Base-by-base conservation (phyloP, 1,140 invertebrate genomes). In the Forficula auricularia region DNA sequence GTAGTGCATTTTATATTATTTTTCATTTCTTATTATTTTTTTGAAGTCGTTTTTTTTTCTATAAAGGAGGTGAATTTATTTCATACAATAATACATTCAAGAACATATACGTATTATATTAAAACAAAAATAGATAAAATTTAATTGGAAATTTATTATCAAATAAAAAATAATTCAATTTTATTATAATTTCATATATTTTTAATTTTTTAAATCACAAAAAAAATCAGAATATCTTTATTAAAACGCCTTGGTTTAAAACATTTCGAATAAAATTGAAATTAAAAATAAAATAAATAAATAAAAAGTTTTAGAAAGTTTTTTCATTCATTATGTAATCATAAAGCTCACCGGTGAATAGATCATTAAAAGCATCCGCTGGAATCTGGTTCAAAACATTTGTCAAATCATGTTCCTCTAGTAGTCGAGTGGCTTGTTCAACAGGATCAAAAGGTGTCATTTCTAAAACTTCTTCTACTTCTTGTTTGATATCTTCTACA, bases 321-420 rank as follows among this genome's bases (percentile, higher is more conserved):
- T n/a, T n/a, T n/a, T n/a, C n/a, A n/a, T n/a, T n/a, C n/a, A n/a
- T n/a, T n/a, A n/a, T n/a, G n/a, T n/a, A n/a, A 9, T 6, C n/a
- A 37, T 60, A 54, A 34, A 48, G 46, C 49, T 63, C 68, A 79
- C 76, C 74, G 52, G 72, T 74, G 61, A 91, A 89, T 43, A 91
- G 72, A 57, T 91, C 86, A 57, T 79, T 85, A 59, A 94, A 89
- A 53, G 86, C 85, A 66, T 90, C 85, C 49, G 85, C 79, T 42
- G 85, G 83, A 54, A 90, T 77, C 55, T 85, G 84, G 60, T 82
- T 87, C 37, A 90, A 71, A 22, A 90, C 84, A 54, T 82, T 86
- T 40, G 80, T 83, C 56, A 92, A 77, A 54, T 89, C 79, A 48
- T 86, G 82, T 59, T 90, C 85, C 52, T 89, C 83, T 22, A 74